Conservation (phyloP, 2,888 invertebrate genomes). For the Anticlea derivata region DNA sequence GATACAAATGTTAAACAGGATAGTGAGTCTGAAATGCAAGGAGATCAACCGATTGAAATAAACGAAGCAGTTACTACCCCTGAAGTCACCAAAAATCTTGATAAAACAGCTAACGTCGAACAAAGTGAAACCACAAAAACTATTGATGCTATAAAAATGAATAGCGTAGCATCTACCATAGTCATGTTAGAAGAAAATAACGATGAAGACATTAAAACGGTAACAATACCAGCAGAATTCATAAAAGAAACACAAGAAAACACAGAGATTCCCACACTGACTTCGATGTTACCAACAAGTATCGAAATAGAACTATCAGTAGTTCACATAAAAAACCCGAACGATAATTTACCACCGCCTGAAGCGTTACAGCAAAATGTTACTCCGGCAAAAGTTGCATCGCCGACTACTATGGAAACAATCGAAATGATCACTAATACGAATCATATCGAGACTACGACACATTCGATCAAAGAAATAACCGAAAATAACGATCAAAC, state of each 20-base stretch:
- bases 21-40: slow-evolving; percentile 20
- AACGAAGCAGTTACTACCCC: slow-evolving; percentile 1
- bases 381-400: slow-evolving; percentile 49
- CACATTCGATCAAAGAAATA: slow-evolving; percentile 19
- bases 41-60: slow-evolving; percentile 23
- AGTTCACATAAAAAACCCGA: slow-evolving; percentile 23
- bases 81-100: slow-evolving; percentile 9
- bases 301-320: slow-evolving; percentile 24
- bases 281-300: slow-evolving; percentile 25
- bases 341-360: slow-evolving; percentile 56
- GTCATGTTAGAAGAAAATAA: slow-evolving; percentile 20
- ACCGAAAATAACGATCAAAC: neutral
- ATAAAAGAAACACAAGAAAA: slow-evolving; percentile 13
- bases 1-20: slow-evolving; percentile 1
- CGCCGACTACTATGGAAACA: slow-evolving; percentile 37
- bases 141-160: slow-evolving; percentile 7
- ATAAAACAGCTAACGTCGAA: slow-evolving; percentile 6
- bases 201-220: slow-evolving; percentile 12
- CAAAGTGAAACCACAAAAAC: slow-evolving; percentile 8
- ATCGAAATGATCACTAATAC: slow-evolving; percentile 32
- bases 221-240: slow-evolving; percentile 17
- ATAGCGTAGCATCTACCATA: slow-evolving; percentile 8
- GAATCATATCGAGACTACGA: slow-evolving; percentile 28
- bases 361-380: slow-evolving; percentile 63
- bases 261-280: neutral